phyloP scores from a whole-genome alignment of 2,797 vertebrate genomes.

The Rhabdophis nuchalis region DNA sequence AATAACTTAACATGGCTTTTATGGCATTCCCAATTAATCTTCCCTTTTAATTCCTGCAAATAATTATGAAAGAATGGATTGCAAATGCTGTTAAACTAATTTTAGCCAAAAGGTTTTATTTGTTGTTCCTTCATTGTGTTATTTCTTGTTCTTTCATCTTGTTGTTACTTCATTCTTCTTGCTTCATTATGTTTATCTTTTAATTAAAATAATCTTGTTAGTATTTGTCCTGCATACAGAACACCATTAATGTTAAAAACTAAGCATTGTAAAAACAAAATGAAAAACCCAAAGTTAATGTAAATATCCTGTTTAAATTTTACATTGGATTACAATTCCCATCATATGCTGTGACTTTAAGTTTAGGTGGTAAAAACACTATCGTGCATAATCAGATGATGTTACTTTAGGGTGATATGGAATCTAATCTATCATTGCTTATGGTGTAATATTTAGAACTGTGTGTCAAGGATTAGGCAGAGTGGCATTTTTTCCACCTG shows the following conservation, averaged over 20 bases:
- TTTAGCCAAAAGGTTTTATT: not conserved
- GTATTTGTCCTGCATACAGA: not conserved
- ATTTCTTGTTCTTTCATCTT: conserved; percentile 26
- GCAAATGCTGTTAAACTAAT: not conserved
- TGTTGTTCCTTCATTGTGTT: conserved; percentile 28
- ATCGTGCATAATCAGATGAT: not conserved
- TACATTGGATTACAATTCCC: not conserved
- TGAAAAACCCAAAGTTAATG: not conserved
- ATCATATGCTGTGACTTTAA: not conserved
- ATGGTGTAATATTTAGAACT: not conserved
- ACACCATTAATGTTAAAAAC: not conserved
- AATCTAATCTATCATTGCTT: not conserved
- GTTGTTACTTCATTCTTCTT: not conserved
- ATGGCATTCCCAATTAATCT: not conserved
- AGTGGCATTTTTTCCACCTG: too few species aligned
- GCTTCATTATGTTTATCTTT: conserved; percentile 25
- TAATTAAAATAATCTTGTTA: not conserved
- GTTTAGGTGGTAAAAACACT: not conserved
- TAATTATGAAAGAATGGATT: not conserved
- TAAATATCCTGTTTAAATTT: not conserved
- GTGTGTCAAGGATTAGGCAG: not conserved
- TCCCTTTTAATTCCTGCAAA: not conserved
- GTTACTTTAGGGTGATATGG: not conserved
- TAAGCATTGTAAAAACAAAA: not conserved
- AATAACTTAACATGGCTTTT: not conserved